A percentile compares a stretch with the other conserved stretches of the same genome.
Conservation (phyloP, 2,888 invertebrate species). For the Meandrusa payeni region DNA sequence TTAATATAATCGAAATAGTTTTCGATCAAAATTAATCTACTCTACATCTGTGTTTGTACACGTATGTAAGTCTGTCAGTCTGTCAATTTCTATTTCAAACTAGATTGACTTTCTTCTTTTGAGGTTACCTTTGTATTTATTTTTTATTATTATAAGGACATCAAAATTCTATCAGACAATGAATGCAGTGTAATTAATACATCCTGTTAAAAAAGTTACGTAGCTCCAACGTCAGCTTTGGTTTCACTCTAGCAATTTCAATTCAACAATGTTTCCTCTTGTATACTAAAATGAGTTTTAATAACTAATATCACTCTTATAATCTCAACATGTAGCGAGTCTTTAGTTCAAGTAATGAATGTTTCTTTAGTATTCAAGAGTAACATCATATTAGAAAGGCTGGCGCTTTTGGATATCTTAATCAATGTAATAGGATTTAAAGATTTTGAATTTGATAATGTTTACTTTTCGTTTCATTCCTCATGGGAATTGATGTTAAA, state of each 20-base stretch:
- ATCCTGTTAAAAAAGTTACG: too few relatives aligned
- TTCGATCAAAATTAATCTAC: too few relatives aligned
- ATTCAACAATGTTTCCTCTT: conserved; percentile 17
- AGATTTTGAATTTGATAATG: conserved; percentile 31
- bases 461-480: conserved; percentile 79
- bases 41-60: too few relatives aligned
- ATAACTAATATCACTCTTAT: not conserved
- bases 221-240: conserved; percentile 3
- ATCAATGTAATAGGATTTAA: conserved; percentile 42
- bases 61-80: too few relatives aligned
- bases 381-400: conserved; percentile 46
- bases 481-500: conserved; percentile 72
- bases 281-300: too few relatives aligned
- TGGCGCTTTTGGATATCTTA: conserved; percentile 78
- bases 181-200: too few relatives aligned
- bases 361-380: conserved; percentile 35
- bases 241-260: conserved; percentile 7
- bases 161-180: too few relatives aligned
- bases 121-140: too few relatives aligned
- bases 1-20: too few relatives aligned
- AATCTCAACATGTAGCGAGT: not conserved
- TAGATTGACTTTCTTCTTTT: too few relatives aligned
- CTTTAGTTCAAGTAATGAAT: not conserved
- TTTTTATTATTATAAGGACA: too few relatives aligned
- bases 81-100: too few relatives aligned